phyloP scores from a whole-genome alignment of 1,140 invertebrate species.

The Archegozetes longisetosus region DNA sequence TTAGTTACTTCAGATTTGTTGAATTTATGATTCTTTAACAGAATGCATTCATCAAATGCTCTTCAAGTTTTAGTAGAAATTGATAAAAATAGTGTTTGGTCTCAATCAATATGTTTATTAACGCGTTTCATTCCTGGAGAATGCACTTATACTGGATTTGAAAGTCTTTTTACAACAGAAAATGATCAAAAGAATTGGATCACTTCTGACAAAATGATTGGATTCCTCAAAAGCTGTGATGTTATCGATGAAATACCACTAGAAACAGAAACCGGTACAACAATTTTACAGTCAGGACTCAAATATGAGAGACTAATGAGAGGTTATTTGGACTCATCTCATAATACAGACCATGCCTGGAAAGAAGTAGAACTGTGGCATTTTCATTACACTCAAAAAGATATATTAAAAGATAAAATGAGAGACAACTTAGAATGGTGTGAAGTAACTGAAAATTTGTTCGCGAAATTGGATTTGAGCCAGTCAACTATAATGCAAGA shows the following conservation, averaged over 20 bases:
- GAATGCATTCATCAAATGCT: not conserved
- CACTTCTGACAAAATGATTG: not conserved
- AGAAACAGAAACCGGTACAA: not conserved
- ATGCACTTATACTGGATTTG: not conserved
- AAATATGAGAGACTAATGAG: slow-evolving; percentile 16
- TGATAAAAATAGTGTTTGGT: not conserved
- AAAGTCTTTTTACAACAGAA: not conserved
- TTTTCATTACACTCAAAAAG: slow-evolving; percentile 31
- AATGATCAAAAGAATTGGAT: not conserved
- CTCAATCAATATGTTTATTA: not conserved
- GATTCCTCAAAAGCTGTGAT: not conserved
- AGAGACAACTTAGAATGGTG: slow-evolving; percentile 15
- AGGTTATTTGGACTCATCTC: slow-evolving; percentile 38
- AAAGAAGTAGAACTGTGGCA: slow-evolving; percentile 36
- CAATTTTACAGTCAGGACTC: not conserved
- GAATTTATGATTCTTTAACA: not conserved
- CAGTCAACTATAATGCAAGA: slow-evolving; percentile 19
- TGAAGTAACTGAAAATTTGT: slow-evolving; percentile 21
- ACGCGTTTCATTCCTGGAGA: not conserved
- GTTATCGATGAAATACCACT: no score
- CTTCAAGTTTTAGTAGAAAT: not conserved
- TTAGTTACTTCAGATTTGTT: not conserved
- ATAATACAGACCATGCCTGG: slow-evolving; percentile 41
- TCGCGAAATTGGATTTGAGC: slow-evolving; percentile 20
- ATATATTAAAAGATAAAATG: slow-evolving; percentile 15